Evolutionary conservation across 2,888 invertebrate species (phyloP).

Genomic region (Cephus rjabovi): DNA sequence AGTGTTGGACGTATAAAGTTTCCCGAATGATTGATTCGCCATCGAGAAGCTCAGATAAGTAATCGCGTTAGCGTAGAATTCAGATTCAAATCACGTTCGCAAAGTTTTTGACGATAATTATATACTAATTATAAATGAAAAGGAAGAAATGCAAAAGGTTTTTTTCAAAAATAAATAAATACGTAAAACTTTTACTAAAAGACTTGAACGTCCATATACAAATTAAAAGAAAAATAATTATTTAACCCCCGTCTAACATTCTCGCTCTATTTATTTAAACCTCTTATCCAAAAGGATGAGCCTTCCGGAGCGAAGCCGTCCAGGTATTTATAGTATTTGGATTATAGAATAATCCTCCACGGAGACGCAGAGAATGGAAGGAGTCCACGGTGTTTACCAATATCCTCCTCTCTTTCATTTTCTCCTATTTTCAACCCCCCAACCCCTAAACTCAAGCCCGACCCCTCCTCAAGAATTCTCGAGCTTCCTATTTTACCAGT

Average conservation of each 20-base stretch:
- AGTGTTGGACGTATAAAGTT: slow-evolving; percentile 32
- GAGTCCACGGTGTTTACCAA: slow-evolving; percentile 58
- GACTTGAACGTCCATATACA: slow-evolving; percentile 7
- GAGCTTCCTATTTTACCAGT: slow-evolving; percentile 10
- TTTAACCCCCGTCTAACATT: slow-evolving; percentile 26
- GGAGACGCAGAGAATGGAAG: slow-evolving; percentile 44
- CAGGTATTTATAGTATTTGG: slow-evolving; percentile 63
- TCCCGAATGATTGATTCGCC: slow-evolving; percentile 38
- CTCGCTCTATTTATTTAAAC: slow-evolving; percentile 37
- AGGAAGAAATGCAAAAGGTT: not conserved
- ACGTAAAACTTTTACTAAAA: slow-evolving; percentile 8
- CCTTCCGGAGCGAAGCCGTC: slow-evolving; percentile 39
- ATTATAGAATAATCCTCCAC: slow-evolving; percentile 59
- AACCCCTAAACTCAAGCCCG: slow-evolving; percentile 21
- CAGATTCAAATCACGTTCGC: not conserved
- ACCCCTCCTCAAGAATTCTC: slow-evolving; percentile 24
- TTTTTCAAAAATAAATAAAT: not conserved
- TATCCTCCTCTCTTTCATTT: slow-evolving; percentile 47
- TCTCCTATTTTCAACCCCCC: slow-evolving; percentile 17
- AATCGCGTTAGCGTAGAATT: not conserved
- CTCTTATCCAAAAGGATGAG: slow-evolving; percentile 49
- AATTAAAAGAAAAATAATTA: slow-evolving; percentile 31
- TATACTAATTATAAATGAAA: not conserved
- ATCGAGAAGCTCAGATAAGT: not conserved
- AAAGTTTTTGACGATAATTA: not conserved